These are phyloP conservation scores for Coptodon bakossiorum DNA, from an alignment of 2,113 vertebrate genomes.

Conservation along the genomic window DNA sequence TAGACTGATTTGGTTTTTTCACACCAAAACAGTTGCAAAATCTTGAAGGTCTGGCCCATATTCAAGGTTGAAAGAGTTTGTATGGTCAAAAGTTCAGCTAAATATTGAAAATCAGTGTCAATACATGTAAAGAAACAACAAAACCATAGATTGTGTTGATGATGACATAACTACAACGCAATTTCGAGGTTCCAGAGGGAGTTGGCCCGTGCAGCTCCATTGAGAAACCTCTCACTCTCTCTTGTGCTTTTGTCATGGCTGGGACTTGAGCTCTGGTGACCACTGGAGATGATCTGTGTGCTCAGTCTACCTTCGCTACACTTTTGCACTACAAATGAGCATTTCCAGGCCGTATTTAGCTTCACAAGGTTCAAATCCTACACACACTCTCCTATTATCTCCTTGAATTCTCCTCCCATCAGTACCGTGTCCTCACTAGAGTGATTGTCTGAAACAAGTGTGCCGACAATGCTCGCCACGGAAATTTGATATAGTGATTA, in stretches of 20 bases:
- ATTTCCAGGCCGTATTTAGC: background rate
- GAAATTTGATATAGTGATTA: constrained; percentile 20
- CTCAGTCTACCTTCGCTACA: constrained; percentile 1
- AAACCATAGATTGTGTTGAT: background rate
- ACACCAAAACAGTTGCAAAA: background rate
- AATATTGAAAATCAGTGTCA: background rate
- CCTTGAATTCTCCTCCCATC: background rate
- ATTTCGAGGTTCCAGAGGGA: background rate
- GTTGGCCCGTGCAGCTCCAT: background rate
- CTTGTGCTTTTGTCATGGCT: background rate
- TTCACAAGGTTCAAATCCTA: background rate
- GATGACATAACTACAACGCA: background rate
- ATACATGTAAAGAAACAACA: background rate
- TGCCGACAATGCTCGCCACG: background rate
- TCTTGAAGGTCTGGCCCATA: background rate
- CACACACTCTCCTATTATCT: background rate
- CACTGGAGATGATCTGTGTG: constrained; percentile 28
- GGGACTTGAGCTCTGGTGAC: constrained; percentile 11
- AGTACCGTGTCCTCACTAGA: background rate
- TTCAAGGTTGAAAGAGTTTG: background rate
- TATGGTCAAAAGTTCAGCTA: background rate
- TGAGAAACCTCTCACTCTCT: background rate
- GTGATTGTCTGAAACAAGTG: background rate
- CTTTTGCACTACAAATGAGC: constrained; percentile 25
- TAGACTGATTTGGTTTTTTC: background rate